Base-by-base conservation (phyloP, 2,113 vertebrate genomes). In the Lasiurus cinereus region DNA sequence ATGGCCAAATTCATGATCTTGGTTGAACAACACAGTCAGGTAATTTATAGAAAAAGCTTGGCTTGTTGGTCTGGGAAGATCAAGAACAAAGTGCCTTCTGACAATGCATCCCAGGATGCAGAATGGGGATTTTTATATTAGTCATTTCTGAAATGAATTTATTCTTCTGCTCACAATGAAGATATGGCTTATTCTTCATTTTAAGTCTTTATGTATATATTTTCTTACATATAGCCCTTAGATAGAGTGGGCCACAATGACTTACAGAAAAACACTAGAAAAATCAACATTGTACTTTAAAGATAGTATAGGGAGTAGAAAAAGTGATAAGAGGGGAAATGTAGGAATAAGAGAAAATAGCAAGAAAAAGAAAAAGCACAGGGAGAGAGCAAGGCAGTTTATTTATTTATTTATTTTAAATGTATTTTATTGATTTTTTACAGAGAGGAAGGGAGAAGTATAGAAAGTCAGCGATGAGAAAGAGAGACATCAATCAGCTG, bases 91-190 rank as follows among this genome's bases (percentile, higher is more conserved):
- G 5, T 43, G 52, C 4, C n/a, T 90, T 92, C 33, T 88, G 76
- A 72, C 90, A 91, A 62, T 43, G 29, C 9, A 90, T 39, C 33
- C 43, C 79, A 91, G 33, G 36, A 15, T 70, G 48, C 19, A 67
- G 7, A 4, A 12, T 52, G 46, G 33, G 21, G 59, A 79, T 33
- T 86, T 90, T 50, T 21, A 48, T 36, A 43, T 22, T 62, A 91
- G 48, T 62, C 43, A 74, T 70, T 94, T 77, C 18, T 87, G 48
- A 92, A 89, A 86, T 79, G 48, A 89, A 5, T 78, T 89, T 86
- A 48, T 85, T 83, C 56, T 84, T 83, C 18, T 80, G 43, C 33
- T 33, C 3, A 67, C 24, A 80, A 24, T 54, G 52, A 90, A 93
- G 59, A 64, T 50, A 72, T 80, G 50, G 8, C 31, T 79, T 56